Conservation (phyloP, 1,140 invertebrate species). For the Venustaconcha ellipsiformis region DNA sequence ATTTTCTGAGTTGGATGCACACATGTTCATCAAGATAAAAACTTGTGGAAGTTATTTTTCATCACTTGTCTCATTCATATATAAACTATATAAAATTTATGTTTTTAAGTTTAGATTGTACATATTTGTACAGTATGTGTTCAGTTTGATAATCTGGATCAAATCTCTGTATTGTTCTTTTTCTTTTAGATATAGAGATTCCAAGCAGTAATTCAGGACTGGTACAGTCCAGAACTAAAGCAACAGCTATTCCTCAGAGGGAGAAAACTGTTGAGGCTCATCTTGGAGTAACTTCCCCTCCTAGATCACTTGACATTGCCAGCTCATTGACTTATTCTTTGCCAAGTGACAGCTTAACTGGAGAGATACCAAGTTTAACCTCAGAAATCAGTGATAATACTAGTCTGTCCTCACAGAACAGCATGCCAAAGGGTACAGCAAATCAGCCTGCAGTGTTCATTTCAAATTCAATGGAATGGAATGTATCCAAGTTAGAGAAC, state of each 20-base stretch:
- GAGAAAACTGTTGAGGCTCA: slow-evolving; percentile 9
- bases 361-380: too few species aligned
- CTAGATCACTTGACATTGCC: slow-evolving; percentile 18
- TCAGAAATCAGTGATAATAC: too few species aligned
- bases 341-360: too few species aligned
- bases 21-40: not conserved
- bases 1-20: not conserved
- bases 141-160: not conserved
- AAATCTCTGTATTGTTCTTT: not conserved
- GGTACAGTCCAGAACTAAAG: slow-evolving; percentile 8
- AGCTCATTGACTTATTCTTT: slow-evolving; percentile 17
- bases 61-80: not conserved
- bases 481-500: too few species aligned
- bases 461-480: too few species aligned
- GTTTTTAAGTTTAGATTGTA: not conserved
- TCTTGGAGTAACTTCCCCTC: slow-evolving; percentile 17
- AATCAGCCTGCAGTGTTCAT: too few species aligned
- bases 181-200: slow-evolving; percentile 45
- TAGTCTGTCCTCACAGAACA: too few species aligned
- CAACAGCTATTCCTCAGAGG: slow-evolving; percentile 20
- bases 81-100: too few species aligned
- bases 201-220: slow-evolving; percentile 35
- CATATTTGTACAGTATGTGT: not conserved
- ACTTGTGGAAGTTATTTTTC: not conserved
- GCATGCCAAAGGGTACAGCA: too few species aligned